phyloP scores from a whole-genome alignment of 2,113 vertebrate genomes.

The Forbesichthys papilliferus region DNA sequence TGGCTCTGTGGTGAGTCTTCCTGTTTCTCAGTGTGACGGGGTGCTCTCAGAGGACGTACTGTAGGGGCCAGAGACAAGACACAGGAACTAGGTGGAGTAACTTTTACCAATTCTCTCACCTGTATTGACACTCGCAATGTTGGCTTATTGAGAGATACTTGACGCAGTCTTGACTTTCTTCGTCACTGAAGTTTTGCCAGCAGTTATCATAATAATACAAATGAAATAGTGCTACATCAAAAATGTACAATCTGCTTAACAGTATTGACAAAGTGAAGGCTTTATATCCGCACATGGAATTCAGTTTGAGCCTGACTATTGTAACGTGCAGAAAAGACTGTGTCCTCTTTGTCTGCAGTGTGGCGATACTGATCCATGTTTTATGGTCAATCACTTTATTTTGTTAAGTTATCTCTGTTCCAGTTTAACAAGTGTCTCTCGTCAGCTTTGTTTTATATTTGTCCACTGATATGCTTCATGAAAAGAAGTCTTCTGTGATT shows the following conservation, averaged over 20 bases:
- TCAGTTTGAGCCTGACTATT: not conserved
- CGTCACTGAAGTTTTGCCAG: too few relatives aligned
- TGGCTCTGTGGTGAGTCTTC: constrained; percentile 1
- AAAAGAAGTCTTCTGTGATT: too few relatives aligned
- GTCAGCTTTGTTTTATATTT: too few relatives aligned
- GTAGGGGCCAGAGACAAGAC: too few relatives aligned
- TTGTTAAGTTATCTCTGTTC: too few relatives aligned
- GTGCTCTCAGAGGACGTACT: not conserved
- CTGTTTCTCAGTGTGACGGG: constrained; percentile 1
- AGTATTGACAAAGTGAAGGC: not conserved
- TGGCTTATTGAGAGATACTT: not conserved
- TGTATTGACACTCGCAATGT: not conserved
- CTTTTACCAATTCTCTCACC: not conserved
- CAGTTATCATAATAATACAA: too few relatives aligned
- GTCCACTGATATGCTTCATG: too few relatives aligned
- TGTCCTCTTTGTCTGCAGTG: too few relatives aligned
- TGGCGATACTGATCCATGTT: too few relatives aligned
- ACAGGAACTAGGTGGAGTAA: constrained; percentile 47
- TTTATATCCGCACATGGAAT: not conserved
- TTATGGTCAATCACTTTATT: too few relatives aligned
- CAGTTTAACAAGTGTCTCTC: too few relatives aligned
- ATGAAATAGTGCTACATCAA: not conserved
- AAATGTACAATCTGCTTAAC: not conserved
- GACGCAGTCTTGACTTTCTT: not conserved
- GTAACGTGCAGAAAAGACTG: not conserved